Conservation (phyloP, 2,888 invertebrate species). For the Cheilosia scutellata region DNA sequence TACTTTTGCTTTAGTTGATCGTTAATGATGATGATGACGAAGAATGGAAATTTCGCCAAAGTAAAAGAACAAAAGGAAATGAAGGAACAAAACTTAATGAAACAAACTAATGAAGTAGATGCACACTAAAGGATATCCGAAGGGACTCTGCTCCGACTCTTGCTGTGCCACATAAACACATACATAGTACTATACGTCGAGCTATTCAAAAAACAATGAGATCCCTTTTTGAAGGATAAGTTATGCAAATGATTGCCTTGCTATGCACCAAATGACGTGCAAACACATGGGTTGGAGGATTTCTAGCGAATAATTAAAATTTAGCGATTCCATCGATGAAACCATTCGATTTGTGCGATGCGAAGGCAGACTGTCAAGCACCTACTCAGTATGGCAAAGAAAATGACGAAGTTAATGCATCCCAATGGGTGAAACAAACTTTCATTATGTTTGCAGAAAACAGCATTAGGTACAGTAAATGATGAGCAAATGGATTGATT, state of each 20-base stretch:
- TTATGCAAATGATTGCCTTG: constrained; percentile 64
- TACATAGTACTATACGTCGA: not conserved
- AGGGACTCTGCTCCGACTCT: not conserved
- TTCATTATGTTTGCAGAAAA: constrained; percentile 58
- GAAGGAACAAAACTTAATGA: constrained; percentile 46
- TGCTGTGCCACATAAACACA: not conserved
- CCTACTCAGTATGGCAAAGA: constrained; percentile 3
- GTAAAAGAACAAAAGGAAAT: not conserved
- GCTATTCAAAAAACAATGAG: constrained; percentile 14
- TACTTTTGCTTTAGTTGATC: constrained; percentile 1
- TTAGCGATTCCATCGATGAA: constrained; percentile 39
- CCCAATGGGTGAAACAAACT: constrained; percentile 55
- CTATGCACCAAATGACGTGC: constrained; percentile 29
- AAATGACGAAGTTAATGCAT: constrained; percentile 37
- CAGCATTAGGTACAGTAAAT: constrained; percentile 7
- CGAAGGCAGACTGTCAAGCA: constrained; percentile 5
- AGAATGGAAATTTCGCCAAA: constrained; percentile 2
- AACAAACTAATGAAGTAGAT: constrained; percentile 47
- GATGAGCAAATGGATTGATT: constrained; percentile 36
- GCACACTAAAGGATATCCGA: constrained; percentile 23
- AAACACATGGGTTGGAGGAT: constrained; percentile 29
- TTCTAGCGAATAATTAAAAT: constrained; percentile 61
- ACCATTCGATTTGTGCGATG: not conserved
- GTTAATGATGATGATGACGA: constrained; percentile 28
- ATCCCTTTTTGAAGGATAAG: constrained; percentile 28